Conservation (phyloP, 2,797 vertebrate species). For the Lerista edwardsae region DNA sequence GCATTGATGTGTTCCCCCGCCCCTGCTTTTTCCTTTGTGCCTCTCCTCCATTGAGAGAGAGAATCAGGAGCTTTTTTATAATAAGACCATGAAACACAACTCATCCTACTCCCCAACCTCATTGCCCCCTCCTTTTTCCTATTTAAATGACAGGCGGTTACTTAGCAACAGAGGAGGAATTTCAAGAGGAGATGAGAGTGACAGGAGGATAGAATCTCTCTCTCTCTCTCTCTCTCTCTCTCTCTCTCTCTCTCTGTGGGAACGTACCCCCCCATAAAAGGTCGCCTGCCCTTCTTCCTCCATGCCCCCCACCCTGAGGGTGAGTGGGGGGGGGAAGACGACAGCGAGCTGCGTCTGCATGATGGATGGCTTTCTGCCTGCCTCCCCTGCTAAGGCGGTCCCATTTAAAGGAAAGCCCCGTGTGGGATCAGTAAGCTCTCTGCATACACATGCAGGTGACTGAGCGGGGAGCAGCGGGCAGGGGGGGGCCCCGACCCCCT, state of each 20-base stretch:
- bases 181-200: slow-evolving; percentile 3
- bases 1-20: fast-evolving
- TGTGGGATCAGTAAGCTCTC: slow-evolving; percentile 36
- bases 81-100: slow-evolving; percentile 17
- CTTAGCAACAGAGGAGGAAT: slow-evolving; percentile 57
- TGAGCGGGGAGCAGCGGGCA: slow-evolving; percentile 44
- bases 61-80: slow-evolving; percentile 11
- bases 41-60: not conserved
- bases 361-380: slow-evolving; percentile 16
- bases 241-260: not conserved
- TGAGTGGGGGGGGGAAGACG: not conserved
- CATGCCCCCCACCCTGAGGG: too few species aligned
- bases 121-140: not conserved
- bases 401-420: slow-evolving; percentile 30
- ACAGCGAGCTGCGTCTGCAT: not conserved
- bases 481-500: slow-evolving; percentile 7
- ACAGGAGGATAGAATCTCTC: slow-evolving; percentile 44
- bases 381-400: not conserved
- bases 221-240: slow-evolving; percentile 9
- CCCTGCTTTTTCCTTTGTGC: not conserved
- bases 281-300: too few species aligned
- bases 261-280: slow-evolving; percentile 11
- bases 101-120: not conserved
- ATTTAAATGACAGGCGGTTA: slow-evolving; percentile 22
- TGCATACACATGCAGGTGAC: slow-evolving; percentile 61